Conservation (phyloP, 2,113 vertebrate genomes). For the Ceuthmochares aereus region DNA sequence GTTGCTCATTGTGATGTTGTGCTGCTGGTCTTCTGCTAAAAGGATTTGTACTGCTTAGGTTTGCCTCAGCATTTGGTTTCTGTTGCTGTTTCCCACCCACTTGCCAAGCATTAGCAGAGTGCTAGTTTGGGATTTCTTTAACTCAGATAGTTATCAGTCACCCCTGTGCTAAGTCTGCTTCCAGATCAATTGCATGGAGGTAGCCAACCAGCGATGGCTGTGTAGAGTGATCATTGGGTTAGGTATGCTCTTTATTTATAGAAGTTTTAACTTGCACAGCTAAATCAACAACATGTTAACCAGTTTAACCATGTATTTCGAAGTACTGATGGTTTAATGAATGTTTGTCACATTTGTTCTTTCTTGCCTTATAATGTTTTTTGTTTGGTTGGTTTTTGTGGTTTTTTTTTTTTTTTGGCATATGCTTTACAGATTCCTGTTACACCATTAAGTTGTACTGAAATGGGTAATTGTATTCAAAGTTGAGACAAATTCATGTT, state of each 20-base stretch:
- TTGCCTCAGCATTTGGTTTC: not conserved
- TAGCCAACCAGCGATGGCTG: not conserved
- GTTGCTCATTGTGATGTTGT: not conserved
- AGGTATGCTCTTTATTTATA: not conserved
- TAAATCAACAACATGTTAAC: not conserved
- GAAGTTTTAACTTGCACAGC: not conserved
- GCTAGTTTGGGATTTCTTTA: not conserved
- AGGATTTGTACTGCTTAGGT: not conserved
- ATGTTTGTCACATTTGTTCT: not conserved
- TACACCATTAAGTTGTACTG: not conserved
- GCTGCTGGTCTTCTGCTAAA: not conserved
- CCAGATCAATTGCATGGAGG: not conserved
- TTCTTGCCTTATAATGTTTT: not conserved
- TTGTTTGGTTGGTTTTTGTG: no score
- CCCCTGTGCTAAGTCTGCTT: not conserved
- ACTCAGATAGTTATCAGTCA: not conserved
- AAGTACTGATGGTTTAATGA: not conserved
- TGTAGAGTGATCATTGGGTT: not conserved
- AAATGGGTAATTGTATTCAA: not conserved
- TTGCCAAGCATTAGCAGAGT: not conserved
- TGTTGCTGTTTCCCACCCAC: not conserved
- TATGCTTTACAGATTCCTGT: not conserved
- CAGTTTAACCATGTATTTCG: not conserved
- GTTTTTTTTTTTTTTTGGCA: not conserved
- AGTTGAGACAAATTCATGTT: not conserved